Base-by-base conservation (phyloP, 2,888 invertebrate species). In the Dexiosoma caninum region DNA sequence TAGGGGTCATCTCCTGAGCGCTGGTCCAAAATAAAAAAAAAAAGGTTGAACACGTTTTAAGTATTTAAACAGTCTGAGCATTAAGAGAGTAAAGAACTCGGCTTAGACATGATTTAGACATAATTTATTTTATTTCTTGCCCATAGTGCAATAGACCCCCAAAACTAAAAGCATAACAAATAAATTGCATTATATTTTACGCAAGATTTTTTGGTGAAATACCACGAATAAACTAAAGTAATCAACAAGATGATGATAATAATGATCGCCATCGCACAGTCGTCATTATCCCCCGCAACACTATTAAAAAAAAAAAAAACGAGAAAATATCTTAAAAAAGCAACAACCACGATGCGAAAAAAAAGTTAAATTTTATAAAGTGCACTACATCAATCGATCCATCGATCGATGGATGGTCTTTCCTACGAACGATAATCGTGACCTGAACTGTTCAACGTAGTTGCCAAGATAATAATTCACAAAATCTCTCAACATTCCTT, bases 351-450 rank as follows among this genome's bases (percentile, higher is more conserved):
- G 72, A 79, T 2, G 72, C 64, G 74, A 75, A 44, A 59, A 76
- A 72, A 72, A n/a, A n/a, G n/a, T n/a, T 62, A 14, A 35, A 70
- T 59, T 79, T 77, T 78, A 12, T 35, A 53, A 42, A 51, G 51
- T 81, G 77, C 55, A 75, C 75, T 67, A 75, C 67, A 81, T 76
- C 46, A 71, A 72, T 76, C 67, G 76, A 67, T 77, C 64, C 42
- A 77, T 77, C 72, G 80, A 72, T 74, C 55, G 74, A 49, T 74
- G 46, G 55, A n/a, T n/a, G n/a, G n/a, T n/a, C n/a, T n/a, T 46
- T 64, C 37, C 23, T 59, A 21, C 40, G 30, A 59, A 59, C 79
- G 88, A 87, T 88, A 88, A 88, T 87, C 88, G 88, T 88, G 88
- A 88, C 88, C 88, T 85, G 86, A 72, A 84, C 85, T 85, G 81